Base-by-base conservation (phyloP, 2,888 invertebrate genomes). In the Cheilosia urbana region DNA sequence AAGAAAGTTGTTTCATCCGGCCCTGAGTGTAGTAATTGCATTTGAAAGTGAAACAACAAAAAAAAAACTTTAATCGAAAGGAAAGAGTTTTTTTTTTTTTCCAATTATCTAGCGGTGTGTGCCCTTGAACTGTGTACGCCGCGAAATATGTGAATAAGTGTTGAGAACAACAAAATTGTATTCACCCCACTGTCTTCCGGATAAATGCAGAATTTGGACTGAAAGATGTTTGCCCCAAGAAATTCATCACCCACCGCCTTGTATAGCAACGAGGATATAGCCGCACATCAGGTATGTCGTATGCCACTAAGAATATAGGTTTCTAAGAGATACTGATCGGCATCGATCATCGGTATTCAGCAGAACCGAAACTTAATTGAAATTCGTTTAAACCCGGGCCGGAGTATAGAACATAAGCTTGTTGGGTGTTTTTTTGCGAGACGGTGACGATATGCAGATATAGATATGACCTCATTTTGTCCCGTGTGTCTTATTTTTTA, bases 161-260 rank as follows among this genome's bases (percentile, higher is more conserved):
- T 21, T 42, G 2, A 9, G 2, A n/a, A 45, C 15, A 13, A 42
- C 2, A 17, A 47, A 51, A 60, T n/a, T 42, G n/a, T n/a, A 5
- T 5, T 17, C 37, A 15, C n/a, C 49, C 4, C 13, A 42, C 5
- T 11, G 9, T 42, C 24, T 9, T 15, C 15, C 7, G 66, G 62
- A 69, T 66, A 45, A 65, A 66, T 66, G 49, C 24, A 58, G 45
- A 51, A 27, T 60, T 63, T 73, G 51, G 58, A 72, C 47, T 42
- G 21, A 55, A 89, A 80, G 75, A 92, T 92, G 92, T 92, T 92
- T 90, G 92, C 92, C 65, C 92, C 92, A 87, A 89, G 92, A 88
- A 92, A 92, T 89, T 92, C 92, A 88, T 92, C 92, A 88, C 92
- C 92, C 87, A 88, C 90, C 77, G 90, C 90, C 88, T 87, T 90